These are phyloP conservation scores for Oscheius onirici DNA, from an alignment of 2,888 invertebrate genomes.

Conservation along the genomic window DNA sequence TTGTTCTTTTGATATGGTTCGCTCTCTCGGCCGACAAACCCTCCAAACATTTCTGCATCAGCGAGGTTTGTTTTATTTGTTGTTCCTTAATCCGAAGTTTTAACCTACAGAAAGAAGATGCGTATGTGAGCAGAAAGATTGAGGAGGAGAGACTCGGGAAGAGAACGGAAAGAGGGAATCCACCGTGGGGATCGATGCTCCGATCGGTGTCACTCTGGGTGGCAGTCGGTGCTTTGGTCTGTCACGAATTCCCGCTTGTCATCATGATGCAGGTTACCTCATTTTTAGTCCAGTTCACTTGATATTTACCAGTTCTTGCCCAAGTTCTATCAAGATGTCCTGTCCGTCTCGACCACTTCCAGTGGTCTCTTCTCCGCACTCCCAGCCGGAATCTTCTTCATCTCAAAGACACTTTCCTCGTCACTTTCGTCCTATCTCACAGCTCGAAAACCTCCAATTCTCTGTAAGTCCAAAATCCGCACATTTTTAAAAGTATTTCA, in stretches of 20 bases:
- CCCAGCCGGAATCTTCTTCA: constrained; percentile 63
- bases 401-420: constrained; percentile 65
- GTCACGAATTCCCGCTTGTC: constrained; percentile 69
- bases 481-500: constrained; percentile 9
- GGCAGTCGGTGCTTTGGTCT: constrained; percentile 65
- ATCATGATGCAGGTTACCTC: constrained; percentile 60
- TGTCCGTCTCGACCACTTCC: constrained; percentile 50
- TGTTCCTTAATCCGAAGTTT: neutral
- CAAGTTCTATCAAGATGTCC: constrained; percentile 64
- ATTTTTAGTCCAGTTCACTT: too few relatives aligned
- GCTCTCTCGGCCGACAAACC: constrained; percentile 69
- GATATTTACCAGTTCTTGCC: constrained; percentile 60
- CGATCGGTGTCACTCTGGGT: constrained; percentile 60
- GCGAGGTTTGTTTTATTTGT: constrained; percentile 38
- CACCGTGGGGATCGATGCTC: constrained; percentile 63
- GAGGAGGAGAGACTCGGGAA: constrained; percentile 67
- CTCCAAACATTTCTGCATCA: constrained; percentile 67
- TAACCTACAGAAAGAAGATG: constrained; percentile 53
- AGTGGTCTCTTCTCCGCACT: constrained; percentile 67
- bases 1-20: constrained; percentile 66
- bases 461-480: constrained; percentile 5
- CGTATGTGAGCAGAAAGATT: constrained; percentile 63
- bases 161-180: constrained; percentile 54
- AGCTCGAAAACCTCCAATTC: constrained; percentile 38
- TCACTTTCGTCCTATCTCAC: constrained; percentile 62